Conservation (phyloP, 2,797 vertebrate species). For the Amniataba percoides region DNA sequence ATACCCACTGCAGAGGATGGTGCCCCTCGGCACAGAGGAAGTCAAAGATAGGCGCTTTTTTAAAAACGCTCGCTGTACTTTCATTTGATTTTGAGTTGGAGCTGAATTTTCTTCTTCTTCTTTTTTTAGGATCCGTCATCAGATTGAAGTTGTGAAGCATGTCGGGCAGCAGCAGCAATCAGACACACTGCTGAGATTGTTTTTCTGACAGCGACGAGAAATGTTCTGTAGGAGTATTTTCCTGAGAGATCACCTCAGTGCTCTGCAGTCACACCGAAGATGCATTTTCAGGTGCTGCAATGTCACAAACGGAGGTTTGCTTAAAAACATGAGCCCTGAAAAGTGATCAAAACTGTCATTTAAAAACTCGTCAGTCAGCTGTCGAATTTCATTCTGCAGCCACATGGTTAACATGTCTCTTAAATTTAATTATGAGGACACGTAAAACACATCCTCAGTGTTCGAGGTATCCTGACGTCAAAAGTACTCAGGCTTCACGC, state of each 20-base stretch:
- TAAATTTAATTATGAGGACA: neutral
- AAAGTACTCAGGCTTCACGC: neutral
- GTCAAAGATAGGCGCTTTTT: conserved; percentile 11
- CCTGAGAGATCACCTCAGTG: conserved; percentile 20
- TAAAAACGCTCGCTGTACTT: conserved; percentile 18
- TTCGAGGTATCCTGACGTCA: neutral
- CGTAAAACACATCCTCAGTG: neutral
- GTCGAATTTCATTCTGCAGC: too few species aligned
- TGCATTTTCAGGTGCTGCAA: neutral
- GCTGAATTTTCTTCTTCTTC: neutral
- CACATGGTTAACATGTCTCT: too few species aligned
- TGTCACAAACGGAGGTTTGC: neutral
- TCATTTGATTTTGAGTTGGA: conserved; percentile 20
- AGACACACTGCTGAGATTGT: conserved; percentile 27
- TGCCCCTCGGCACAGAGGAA: neutral
- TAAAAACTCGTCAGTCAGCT: too few species aligned
- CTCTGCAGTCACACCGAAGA: neutral
- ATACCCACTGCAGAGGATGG: conserved; percentile 14
- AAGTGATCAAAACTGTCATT: too few species aligned
- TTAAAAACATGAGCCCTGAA: neutral
- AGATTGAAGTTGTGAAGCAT: conserved; percentile 21
- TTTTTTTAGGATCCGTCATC: conserved; percentile 3
- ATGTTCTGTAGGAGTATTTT: conserved; percentile 25
- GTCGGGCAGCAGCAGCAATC: conserved; percentile 28
- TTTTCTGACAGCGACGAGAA: conserved; percentile 32